A percentile compares a stretch with the other conserved stretches of the same genome.
Conservation (phyloP, 1,140 invertebrate genomes). For the Drosophila sechellia region DNA sequence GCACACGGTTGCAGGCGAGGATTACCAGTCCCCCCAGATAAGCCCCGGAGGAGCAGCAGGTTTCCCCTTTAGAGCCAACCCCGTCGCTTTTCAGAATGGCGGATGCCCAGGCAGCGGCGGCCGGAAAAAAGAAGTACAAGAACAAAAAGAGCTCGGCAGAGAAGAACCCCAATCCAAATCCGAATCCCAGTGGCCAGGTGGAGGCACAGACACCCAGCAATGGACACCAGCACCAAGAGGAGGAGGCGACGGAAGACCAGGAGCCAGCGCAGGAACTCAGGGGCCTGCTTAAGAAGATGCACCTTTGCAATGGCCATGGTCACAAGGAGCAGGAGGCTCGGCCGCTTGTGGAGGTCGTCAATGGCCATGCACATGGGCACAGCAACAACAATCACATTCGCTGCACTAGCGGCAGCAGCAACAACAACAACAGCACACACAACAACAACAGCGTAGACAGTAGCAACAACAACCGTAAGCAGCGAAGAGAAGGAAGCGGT, state of each 20-base stretch:
- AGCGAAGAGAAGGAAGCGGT: background rate
- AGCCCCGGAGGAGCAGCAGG: background rate
- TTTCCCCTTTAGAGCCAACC: slow-evolving; percentile 1
- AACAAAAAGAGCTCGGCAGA: slow-evolving; percentile 60
- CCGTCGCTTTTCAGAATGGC: slow-evolving; percentile 41
- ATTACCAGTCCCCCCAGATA: slow-evolving; percentile 2
- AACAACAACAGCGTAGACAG: slow-evolving; percentile 31
- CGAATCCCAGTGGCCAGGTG: background rate
- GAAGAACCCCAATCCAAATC: slow-evolving; percentile 42
- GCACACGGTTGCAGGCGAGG: slow-evolving; percentile 14
- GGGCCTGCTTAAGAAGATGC: slow-evolving; percentile 51
- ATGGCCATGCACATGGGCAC: slow-evolving; percentile 58
- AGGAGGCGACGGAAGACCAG: background rate
- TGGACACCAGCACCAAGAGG: slow-evolving; percentile 36
- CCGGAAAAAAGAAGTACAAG: slow-evolving; percentile 62
- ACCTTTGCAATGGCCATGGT: slow-evolving; percentile 58
- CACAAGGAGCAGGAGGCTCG: slow-evolving; percentile 19
- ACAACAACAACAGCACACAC: slow-evolving; percentile 35
- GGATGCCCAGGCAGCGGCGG: slow-evolving; percentile 56
- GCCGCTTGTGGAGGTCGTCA: slow-evolving; percentile 13
- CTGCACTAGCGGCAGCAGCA: slow-evolving; percentile 47
- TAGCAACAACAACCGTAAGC: slow-evolving; percentile 34
- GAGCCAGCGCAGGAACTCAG: slow-evolving; percentile 23
- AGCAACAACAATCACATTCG: slow-evolving; percentile 69
- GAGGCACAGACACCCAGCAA: slow-evolving; percentile 39